Percentiles rank a stretch among this genome's conserved stretches.
Conservation (phyloP, 2,888 invertebrate species). For the Mycalesis mineus region DNA sequence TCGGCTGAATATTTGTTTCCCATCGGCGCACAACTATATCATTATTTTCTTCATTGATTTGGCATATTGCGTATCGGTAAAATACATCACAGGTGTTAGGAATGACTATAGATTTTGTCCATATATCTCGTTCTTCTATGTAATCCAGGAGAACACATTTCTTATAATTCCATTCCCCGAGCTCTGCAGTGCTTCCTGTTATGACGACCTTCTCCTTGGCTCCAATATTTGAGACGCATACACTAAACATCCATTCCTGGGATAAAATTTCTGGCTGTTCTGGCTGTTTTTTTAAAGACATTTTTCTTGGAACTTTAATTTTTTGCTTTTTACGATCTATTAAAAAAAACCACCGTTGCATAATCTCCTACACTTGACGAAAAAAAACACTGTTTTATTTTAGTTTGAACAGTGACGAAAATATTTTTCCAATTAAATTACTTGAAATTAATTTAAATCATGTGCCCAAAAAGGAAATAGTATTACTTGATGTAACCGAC, state of each 20-base stretch:
- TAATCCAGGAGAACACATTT: conserved; percentile 78
- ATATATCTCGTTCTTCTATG: conserved; percentile 67
- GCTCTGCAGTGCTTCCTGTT: conserved; percentile 81
- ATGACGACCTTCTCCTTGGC: conserved; percentile 83
- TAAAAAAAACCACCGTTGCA: conserved; percentile 83
- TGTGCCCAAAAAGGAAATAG: neutral
- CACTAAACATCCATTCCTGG: conserved; percentile 65
- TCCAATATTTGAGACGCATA: conserved; percentile 71
- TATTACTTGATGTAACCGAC: neutral
- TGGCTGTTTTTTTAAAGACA: conserved; percentile 43
- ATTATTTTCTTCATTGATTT: conserved; percentile 79
- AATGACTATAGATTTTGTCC: conserved; percentile 81
- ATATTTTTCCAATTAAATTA: neutral
- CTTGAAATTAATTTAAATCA: neutral
- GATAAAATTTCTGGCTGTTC: conserved; percentile 41
- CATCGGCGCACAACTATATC: conserved; percentile 84
- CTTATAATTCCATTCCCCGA: conserved; percentile 85
- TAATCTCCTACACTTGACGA: conserved; percentile 31
- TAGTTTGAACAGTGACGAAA: neutral
- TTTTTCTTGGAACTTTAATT: conserved; percentile 49
- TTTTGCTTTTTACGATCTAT: conserved; percentile 67
- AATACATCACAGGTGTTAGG: conserved; percentile 82
- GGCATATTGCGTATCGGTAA: conserved; percentile 88
- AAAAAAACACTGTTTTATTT: neutral
- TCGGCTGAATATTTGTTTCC: conserved; percentile 87